Base-by-base conservation (phyloP, 2,888 invertebrate genomes). In the Platerodrilus igneus region DNA sequence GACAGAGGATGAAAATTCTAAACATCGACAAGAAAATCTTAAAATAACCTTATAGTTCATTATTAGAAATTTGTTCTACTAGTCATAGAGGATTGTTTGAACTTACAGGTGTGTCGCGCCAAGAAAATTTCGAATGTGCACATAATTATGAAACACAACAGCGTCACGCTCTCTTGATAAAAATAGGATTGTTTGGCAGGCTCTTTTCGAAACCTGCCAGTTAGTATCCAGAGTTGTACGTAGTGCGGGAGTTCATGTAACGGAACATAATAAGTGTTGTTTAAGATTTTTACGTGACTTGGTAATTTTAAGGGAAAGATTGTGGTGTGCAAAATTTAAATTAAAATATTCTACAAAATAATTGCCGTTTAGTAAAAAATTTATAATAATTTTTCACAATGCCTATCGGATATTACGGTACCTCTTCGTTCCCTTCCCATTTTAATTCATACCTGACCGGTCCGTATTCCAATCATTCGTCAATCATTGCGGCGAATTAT, bases 381-480 rank as follows among this genome's bases (percentile, higher is more conserved):
- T 13, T 17, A 28, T 28, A 47, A 41, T 38, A 47, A 39, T 34
- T 44, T 7, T 14, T 16, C 27, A 44, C 29, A 16, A 45, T 45
- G 45, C 45, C 45, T 20, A 20, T 46, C 4, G 38, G 45, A n/a
- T 41, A 41, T 18, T 75, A 79, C 47, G 76, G 79, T 52, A 74
- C 77, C 59, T 78, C 77, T 50, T 73, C 75, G 52, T 68, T 71
- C 73, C 64, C 75, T 70, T 58, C 68, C 71, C 70, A 75, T 45
- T 70, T 76, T 59, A 62, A 72, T 23, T 67, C 75, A 63, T 67
- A 73, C 69, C 67, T 69, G 65, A 49, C 60, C 37, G 64, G 65
- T 41, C 66, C 68, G 8, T 83, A 82, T 53, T 73, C 78, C 45
- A 75, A 80, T 40, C 68, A 69, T 60, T 67, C 68, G 48, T 67